These are phyloP conservation scores for Cheilosia impressa DNA, from an alignment of 2,888 invertebrate species.

Conservation along the genomic window DNA sequence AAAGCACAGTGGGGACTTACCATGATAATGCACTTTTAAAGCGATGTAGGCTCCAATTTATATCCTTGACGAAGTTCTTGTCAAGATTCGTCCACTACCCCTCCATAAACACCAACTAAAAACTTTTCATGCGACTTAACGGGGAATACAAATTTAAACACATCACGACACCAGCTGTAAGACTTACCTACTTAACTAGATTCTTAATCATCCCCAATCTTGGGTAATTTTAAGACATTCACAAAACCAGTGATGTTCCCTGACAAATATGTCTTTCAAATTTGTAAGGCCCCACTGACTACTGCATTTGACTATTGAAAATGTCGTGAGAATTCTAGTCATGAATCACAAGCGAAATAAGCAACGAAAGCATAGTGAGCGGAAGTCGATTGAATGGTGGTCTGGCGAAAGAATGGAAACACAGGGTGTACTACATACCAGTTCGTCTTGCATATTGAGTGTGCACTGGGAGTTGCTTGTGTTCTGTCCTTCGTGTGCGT, in stretches of 20 bases:
- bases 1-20: constrained; percentile 8
- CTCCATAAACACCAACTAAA: no score
- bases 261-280: not conserved
- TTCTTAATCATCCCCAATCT: no score
- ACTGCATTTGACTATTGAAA: constrained; percentile 23
- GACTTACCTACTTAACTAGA: no score
- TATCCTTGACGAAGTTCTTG: not conserved
- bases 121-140: no score
- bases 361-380: constrained; percentile 30
- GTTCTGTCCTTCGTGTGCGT: constrained; percentile 24
- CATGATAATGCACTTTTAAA: not conserved
- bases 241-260: no score
- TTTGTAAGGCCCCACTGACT: constrained; percentile 5
- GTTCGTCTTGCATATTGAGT: constrained; percentile 56
- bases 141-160: no score
- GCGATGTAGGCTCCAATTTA: no score
- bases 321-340: constrained; percentile 42
- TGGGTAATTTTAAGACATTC: no score
- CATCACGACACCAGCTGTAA: no score
- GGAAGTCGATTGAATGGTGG: constrained; percentile 29
- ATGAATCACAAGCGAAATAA: constrained; percentile 56
- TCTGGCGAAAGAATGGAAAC: not conserved
- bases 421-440: no score
- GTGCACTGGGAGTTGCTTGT: constrained; percentile 9
- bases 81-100: no score